Evolutionary conservation across 2,113 vertebrate species (phyloP).

Genomic region (Cinclus cinclus): DNA sequence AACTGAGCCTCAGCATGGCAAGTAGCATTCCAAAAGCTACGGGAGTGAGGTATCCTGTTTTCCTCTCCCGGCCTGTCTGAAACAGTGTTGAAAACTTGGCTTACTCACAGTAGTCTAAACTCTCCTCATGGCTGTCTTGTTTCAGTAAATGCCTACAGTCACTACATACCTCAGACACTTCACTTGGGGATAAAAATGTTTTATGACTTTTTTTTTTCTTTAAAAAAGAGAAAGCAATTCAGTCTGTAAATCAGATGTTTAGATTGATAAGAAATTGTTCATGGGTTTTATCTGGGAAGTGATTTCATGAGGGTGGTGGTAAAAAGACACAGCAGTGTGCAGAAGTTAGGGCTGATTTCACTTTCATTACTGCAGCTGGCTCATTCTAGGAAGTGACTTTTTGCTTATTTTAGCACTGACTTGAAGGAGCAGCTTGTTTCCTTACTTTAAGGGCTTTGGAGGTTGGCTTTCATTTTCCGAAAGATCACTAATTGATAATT

Average conservation of each 20-base stretch:
- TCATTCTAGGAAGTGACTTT: background rate
- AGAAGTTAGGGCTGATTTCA: background rate
- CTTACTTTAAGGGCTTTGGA: background rate
- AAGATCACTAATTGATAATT: background rate
- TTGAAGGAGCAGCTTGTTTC: background rate
- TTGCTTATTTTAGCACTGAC: background rate
- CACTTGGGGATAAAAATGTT: background rate
- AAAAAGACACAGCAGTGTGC: rapidly evolving
- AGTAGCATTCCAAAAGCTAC: background rate
- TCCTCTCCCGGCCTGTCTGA: background rate
- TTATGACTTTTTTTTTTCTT: background rate
- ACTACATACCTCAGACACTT: background rate
- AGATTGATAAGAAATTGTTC: background rate
- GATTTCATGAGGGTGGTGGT: background rate
- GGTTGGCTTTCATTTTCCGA: background rate
- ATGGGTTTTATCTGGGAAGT: background rate
- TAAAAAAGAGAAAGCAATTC: background rate
- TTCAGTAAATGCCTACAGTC: background rate
- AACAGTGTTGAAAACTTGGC: background rate
- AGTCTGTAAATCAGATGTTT: background rate
- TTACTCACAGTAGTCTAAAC: rapidly evolving
- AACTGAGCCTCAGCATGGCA: background rate
- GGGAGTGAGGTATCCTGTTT: background rate
- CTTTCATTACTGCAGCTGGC: background rate
- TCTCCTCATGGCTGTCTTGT: background rate